Percentiles rank a stretch among this genome's conserved stretches.
These are phyloP conservation scores for Meloidogyne hapla DNA, from an alignment of 1,140 invertebrate genomes.

Conservation along the genomic window DNA sequence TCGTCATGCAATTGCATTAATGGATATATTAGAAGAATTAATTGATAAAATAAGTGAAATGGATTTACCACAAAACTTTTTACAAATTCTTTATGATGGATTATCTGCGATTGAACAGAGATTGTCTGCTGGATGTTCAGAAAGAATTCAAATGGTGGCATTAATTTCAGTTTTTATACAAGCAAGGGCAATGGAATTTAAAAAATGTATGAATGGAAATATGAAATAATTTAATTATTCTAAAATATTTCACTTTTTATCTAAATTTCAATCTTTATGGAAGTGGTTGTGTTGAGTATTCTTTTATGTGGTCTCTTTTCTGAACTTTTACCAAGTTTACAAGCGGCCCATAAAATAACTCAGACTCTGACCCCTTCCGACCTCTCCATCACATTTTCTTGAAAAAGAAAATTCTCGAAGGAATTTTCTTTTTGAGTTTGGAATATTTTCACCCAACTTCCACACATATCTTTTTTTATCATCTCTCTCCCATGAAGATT, in stretches of 20 bases:
- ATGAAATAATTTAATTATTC: slow-evolving; percentile 8
- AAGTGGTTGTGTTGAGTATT: background rate
- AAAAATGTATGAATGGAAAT: slow-evolving; percentile 22
- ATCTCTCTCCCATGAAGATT: background rate
- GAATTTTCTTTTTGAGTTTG: too few species aligned
- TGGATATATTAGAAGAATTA: slow-evolving; percentile 52
- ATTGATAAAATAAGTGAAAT: slow-evolving; percentile 45
- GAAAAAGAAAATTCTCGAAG: too few species aligned
- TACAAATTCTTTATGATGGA: slow-evolving; percentile 35
- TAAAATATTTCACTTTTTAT: too few species aligned
- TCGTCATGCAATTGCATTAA: slow-evolving; percentile 48
- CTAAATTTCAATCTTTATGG: background rate
- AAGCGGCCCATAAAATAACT: too few species aligned
- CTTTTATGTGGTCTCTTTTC: too few species aligned
- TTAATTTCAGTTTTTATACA: slow-evolving; percentile 41
- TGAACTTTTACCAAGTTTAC: too few species aligned
- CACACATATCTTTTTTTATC: background rate
- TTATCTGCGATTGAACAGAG: slow-evolving; percentile 49
- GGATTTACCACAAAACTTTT: slow-evolving; percentile 40
- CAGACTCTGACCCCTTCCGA: too few species aligned
- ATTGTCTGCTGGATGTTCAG: slow-evolving; percentile 49
- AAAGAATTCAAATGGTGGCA: slow-evolving; percentile 50
- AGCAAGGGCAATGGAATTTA: slow-evolving; percentile 35
- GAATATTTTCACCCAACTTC: too few species aligned
- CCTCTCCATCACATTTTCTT: too few species aligned